A percentile compares a stretch with the other conserved stretches of the same genome.
These are phyloP conservation scores for Delphinapterus leucas DNA, from an alignment of 2,113 vertebrate genomes.

Conservation along the genomic window DNA sequence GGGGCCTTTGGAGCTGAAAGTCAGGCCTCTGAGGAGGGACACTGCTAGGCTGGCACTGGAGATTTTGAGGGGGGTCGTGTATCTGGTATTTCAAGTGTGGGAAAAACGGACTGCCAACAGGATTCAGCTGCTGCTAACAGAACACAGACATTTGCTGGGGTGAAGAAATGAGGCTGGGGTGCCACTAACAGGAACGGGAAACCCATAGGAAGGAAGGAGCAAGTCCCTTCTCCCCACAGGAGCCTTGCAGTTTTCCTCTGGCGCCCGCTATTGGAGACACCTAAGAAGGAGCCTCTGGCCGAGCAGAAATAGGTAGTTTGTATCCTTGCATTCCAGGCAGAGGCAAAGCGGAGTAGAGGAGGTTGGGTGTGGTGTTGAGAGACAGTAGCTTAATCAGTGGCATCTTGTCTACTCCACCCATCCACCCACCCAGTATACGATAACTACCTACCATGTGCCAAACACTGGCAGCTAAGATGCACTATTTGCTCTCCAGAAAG, in stretches of 20 bases:
- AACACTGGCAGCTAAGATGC: neutral
- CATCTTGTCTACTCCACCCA: neutral
- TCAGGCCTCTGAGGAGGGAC: neutral
- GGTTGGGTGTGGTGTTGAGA: neutral
- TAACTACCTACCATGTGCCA: neutral
- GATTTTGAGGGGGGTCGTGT: neutral
- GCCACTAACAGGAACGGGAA: neutral
- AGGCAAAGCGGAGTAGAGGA: neutral
- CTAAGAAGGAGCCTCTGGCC: neutral
- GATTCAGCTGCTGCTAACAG: neutral
- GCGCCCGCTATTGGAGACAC: no score
- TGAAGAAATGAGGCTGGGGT: neutral
- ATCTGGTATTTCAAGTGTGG: neutral
- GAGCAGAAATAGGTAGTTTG: neutral
- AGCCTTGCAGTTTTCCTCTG: neutral
- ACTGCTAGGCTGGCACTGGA: neutral
- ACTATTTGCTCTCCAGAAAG: neutral
- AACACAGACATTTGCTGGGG: neutral
- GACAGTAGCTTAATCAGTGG: neutral
- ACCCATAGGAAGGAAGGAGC: neutral
- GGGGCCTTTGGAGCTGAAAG: no score
- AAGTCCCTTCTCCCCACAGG: fast-evolving
- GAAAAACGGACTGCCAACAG: neutral
- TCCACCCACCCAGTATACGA: neutral
- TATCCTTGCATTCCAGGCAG: neutral